Conservation (phyloP, 2,888 invertebrate genomes). For the Tyria jacobaeae region DNA sequence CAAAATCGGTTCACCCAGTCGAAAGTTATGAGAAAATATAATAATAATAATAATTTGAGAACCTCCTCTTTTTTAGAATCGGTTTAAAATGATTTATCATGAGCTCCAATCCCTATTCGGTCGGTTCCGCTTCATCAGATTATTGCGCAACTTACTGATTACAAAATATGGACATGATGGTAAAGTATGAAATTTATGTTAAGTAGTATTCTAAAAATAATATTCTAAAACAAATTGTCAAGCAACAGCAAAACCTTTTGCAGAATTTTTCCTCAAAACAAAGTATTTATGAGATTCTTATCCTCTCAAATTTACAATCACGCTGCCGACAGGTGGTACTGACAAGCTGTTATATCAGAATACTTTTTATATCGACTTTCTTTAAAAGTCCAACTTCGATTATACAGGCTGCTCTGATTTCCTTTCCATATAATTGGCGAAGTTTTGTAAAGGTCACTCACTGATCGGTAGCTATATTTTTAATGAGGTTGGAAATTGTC, state of each 20-base stretch:
- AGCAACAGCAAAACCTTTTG: neutral
- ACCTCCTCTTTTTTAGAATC: too few relatives aligned
- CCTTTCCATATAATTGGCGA: slow-evolving; percentile 43
- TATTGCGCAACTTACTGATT: neutral
- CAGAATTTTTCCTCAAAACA: neutral
- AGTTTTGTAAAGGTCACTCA: slow-evolving; percentile 49
- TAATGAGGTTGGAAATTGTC: slow-evolving; percentile 32
- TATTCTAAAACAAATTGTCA: neutral
- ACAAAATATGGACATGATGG: too few relatives aligned
- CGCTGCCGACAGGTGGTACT: slow-evolving; percentile 73
- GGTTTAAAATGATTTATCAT: too few relatives aligned
- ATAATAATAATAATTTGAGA: too few relatives aligned
- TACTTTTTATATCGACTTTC: slow-evolving; percentile 62
- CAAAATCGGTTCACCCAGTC: too few relatives aligned
- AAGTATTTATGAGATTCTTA: slow-evolving; percentile 36
- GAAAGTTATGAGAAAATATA: too few relatives aligned
- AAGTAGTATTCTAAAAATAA: neutral
- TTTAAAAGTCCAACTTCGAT: slow-evolving; percentile 61
- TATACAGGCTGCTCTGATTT: slow-evolving; percentile 60
- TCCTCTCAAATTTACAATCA: slow-evolving; percentile 70
- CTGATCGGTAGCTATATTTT: slow-evolving; percentile 36
- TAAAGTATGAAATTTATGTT: neutral
- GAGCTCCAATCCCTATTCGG: too few relatives aligned
- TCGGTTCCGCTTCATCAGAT: neutral
- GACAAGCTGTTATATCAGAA: slow-evolving; percentile 67